Evolutionary conservation across 2,797 vertebrate genomes (phyloP).

Genomic region (Aldrovandia affinis): DNA sequence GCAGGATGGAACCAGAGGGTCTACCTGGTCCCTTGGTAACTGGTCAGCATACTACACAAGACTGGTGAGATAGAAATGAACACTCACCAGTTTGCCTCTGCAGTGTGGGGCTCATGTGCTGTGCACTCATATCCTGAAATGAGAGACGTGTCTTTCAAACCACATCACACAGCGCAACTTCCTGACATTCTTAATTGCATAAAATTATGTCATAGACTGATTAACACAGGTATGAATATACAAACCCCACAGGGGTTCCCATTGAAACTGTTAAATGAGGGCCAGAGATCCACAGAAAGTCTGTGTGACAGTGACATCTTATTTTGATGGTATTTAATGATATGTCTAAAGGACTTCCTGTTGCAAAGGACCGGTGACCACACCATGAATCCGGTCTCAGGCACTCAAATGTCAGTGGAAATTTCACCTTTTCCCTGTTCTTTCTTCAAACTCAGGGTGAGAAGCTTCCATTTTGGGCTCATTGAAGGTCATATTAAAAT

Average conservation of each 20-base stretch:
- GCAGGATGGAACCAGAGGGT: neutral
- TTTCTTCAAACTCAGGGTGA: neutral
- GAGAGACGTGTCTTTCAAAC: constrained; percentile 46
- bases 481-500: neutral
- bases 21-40: neutral
- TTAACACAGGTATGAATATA: neutral
- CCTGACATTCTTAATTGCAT: neutral
- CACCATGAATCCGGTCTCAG: constrained; percentile 46
- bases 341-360: constrained; percentile 65
- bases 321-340: neutral
- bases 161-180: neutral
- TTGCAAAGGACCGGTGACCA: constrained; percentile 63
- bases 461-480: constrained; percentile 1
- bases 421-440: neutral
- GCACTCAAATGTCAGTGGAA: constrained; percentile 61
- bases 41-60: neutral
- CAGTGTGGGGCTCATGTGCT: constrained; percentile 46
- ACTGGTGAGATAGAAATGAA: neutral
- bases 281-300: neutral
- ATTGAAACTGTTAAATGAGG: neutral
- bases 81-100: constrained; percentile 83
- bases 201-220: neutral
- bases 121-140: constrained; percentile 51
- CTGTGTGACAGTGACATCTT: neutral
- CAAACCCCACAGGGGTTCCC: neutral